Base-by-base conservation (phyloP, 2,797 vertebrate genomes). In the Phyllotis vaccarum region DNA sequence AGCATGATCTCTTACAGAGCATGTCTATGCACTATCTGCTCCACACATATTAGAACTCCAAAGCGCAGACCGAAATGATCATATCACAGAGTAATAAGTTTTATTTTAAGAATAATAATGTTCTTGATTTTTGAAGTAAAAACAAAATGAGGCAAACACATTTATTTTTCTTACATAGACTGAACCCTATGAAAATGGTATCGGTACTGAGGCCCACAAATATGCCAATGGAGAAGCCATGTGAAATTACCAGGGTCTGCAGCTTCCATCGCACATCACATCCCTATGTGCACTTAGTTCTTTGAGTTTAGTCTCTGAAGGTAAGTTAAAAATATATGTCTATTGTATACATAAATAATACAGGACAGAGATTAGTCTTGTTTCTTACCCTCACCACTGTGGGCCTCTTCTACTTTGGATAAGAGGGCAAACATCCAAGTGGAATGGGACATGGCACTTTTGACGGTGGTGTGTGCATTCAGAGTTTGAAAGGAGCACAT, bases 121-220 rank as follows among this genome's bases (percentile, higher is more conserved):
- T 34, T 11, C 40, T 81, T 89, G 66, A 52, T 12, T 94, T 64
- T 90, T 82, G 19, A 58, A 89, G 11, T 83, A 68, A 95, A 93
- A 86, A 56, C 49, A 43, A 83, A 75, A 11, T 34, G 1, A 5
- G 21, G 60, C 7, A 31, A 58, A 60, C 4, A 64, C 3, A 24
- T 62, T 29, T 52, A 70, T 88, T 93, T 86, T 24, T 72, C 64
- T 87, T 24, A 10, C 16, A n/a, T n/a, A 66, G 7, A 60, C 21
- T 85, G 46, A 90, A 29, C 6, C 7, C 37, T 76, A 31, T 52
- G 64, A 85, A 95, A 96, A 81, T 27, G 1, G 31, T 34, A 29
- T 21, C 85, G 27, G 12, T 1, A 81, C 29, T 24, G 74, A 64
- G 54, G 27, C 7, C 83, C 58, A 87, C 1, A 43, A 43, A 7